phyloP scores from a whole-genome alignment of 2,113 vertebrate genomes.

The Tympanuchus pallidicinctus region DNA sequence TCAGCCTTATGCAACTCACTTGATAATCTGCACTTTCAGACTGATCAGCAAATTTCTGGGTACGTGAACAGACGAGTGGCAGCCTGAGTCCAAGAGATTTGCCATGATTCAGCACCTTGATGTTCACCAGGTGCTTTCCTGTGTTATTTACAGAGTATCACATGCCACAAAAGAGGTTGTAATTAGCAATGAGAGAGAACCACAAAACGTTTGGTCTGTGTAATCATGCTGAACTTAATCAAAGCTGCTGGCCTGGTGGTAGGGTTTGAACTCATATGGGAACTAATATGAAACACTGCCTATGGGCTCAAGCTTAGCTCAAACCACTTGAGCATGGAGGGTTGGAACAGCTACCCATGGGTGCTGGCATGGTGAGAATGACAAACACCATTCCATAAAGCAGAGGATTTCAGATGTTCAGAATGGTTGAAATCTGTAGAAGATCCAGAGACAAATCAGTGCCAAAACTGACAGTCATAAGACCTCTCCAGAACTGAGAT shows the following conservation, averaged over 20 bases:
- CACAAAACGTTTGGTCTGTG: slow-evolving; percentile 9
- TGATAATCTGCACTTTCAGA: slow-evolving; percentile 57
- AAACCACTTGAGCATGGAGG: neutral
- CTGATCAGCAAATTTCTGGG: slow-evolving; percentile 64
- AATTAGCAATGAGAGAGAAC: slow-evolving; percentile 54
- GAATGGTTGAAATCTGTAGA: neutral
- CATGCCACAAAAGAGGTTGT: slow-evolving; percentile 22
- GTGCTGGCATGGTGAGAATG: neutral
- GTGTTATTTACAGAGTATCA: slow-evolving; percentile 54
- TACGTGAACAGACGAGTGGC: slow-evolving; percentile 68
- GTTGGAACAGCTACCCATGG: neutral
- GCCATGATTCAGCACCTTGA: slow-evolving; percentile 69
- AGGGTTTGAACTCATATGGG: neutral
- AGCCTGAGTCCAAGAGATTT: slow-evolving; percentile 58
- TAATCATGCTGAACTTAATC: slow-evolving; percentile 43
- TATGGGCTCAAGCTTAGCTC: slow-evolving; percentile 28
- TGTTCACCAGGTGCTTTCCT: slow-evolving; percentile 64
- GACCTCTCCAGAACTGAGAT: neutral
- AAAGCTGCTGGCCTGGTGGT: slow-evolving; percentile 8
- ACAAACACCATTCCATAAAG: neutral
- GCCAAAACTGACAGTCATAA: neutral
- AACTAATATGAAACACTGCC: neutral
- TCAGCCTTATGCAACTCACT: slow-evolving; percentile 30
- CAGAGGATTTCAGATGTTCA: neutral
- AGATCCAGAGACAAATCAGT: rapidly evolving